Evolutionary conservation across 2,888 invertebrate species (phyloP).

Genomic region (Notodonta ziczac): DNA sequence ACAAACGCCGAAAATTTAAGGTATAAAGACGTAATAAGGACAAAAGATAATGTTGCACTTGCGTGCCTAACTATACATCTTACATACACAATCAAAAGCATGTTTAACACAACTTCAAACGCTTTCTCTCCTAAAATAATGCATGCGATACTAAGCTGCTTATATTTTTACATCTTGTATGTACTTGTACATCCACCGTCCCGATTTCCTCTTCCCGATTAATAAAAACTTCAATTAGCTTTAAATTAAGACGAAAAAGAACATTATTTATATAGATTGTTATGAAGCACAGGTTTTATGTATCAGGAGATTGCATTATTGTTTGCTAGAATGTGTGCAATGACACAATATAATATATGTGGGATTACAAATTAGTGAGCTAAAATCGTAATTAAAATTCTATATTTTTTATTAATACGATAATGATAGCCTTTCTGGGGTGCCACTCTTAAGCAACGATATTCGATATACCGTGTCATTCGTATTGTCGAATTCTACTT

Average conservation of each 20-base stretch:
- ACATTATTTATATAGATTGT: conserved; percentile 81
- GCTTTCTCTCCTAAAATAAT: conserved; percentile 33
- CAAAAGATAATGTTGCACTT: no score
- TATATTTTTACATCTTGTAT: conserved; percentile 72
- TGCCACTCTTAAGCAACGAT: no score
- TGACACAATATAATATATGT: conserved; percentile 12
- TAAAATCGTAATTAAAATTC: no score
- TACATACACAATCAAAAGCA: no score
- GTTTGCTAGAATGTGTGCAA: conserved; percentile 26
- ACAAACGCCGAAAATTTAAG: no score
- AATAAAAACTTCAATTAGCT: conserved; percentile 74
- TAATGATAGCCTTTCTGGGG: no score
- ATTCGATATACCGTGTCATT: no score
- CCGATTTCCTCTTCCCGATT: conserved; percentile 80
- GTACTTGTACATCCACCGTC: conserved; percentile 78
- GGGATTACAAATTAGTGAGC: no score
- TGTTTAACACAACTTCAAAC: background rate
- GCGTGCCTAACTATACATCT: no score
- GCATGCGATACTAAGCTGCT: conserved; percentile 63
- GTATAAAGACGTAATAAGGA: no score
- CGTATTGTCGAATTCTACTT: no score
- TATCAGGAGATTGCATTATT: conserved; percentile 78
- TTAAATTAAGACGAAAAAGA: conserved; percentile 66
- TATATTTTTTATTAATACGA: no score
- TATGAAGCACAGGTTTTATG: conserved; percentile 83